Evolutionary conservation across 1,140 invertebrate genomes (phyloP).

Genomic region (Brevipalpus yothersi): DNA sequence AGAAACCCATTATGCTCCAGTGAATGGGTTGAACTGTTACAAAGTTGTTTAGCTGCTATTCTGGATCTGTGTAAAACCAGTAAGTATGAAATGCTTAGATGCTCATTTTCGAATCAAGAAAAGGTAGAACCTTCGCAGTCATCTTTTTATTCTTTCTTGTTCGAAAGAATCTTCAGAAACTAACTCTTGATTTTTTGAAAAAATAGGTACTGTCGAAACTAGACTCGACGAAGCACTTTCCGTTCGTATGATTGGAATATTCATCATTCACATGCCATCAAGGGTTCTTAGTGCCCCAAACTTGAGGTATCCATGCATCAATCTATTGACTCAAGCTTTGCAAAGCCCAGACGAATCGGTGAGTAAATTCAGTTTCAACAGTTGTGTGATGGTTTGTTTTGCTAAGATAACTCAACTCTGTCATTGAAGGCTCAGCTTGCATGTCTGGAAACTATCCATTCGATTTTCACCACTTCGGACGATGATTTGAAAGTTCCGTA

Average conservation of each 20-base stretch:
- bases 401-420: background rate
- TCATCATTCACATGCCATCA: conserved; percentile 51
- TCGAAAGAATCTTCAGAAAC: background rate
- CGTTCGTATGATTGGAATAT: conserved; percentile 59
- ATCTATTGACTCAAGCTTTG: conserved; percentile 66
- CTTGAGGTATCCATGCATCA: conserved; percentile 72
- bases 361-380: conserved; percentile 14
- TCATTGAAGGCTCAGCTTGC: conserved; percentile 36
- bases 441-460: conserved; percentile 46
- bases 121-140: too few relatives aligned
- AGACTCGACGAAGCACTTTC: conserved; percentile 59
- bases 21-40: conserved; percentile 51
- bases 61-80: conserved; percentile 63
- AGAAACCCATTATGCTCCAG: conserved; percentile 30
- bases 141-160: background rate
- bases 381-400: background rate
- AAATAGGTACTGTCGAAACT: conserved; percentile 37
- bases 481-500: conserved; percentile 41
- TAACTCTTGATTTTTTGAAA: conserved; percentile 2
- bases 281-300: conserved; percentile 46
- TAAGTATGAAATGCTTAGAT: too few relatives aligned
- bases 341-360: conserved; percentile 45
- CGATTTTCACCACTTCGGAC: conserved; percentile 44
- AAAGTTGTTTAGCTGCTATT: conserved; percentile 60
- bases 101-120: too few relatives aligned